phyloP scores from a whole-genome alignment of 2,888 invertebrate species.

The Hirudinaria manillensis region DNA sequence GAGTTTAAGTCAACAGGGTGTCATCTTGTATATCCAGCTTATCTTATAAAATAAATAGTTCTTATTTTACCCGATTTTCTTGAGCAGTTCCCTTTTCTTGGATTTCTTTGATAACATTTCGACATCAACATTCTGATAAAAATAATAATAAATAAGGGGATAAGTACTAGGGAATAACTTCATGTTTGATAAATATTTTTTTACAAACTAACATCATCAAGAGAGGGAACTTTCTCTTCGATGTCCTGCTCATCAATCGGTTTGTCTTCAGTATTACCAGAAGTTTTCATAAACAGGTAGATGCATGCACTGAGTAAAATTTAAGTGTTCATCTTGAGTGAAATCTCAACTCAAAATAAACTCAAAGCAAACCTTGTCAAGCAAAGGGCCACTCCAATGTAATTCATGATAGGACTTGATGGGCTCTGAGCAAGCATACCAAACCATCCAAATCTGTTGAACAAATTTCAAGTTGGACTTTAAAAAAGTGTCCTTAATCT shows the following conservation, averaged over 20 bases:
- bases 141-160: not conserved
- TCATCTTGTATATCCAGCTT: too few species aligned
- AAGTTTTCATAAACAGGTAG: slow-evolving; percentile 43
- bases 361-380: slow-evolving; percentile 44
- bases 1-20: too few species aligned
- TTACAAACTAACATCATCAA: not conserved
- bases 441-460: slow-evolving; percentile 52
- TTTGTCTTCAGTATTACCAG: slow-evolving; percentile 18
- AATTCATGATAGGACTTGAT: slow-evolving; percentile 45
- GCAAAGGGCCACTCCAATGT: slow-evolving; percentile 48
- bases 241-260: not conserved
- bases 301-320: slow-evolving; percentile 45
- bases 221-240: not conserved
- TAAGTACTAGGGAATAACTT: not conserved
- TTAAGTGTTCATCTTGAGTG: too few species aligned
- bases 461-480: slow-evolving; percentile 22
- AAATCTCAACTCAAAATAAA: not conserved
- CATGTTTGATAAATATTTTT: not conserved
- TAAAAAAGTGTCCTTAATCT: too few species aligned
- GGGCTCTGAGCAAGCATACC: slow-evolving; percentile 47
- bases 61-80: not conserved
- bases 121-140: not conserved
- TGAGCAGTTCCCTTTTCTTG: slow-evolving; percentile 3
- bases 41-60: too few species aligned
- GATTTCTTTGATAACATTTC: not conserved